Evolutionary conservation across 2,888 invertebrate species (phyloP).

Genomic region (Lapara coniferarum): DNA sequence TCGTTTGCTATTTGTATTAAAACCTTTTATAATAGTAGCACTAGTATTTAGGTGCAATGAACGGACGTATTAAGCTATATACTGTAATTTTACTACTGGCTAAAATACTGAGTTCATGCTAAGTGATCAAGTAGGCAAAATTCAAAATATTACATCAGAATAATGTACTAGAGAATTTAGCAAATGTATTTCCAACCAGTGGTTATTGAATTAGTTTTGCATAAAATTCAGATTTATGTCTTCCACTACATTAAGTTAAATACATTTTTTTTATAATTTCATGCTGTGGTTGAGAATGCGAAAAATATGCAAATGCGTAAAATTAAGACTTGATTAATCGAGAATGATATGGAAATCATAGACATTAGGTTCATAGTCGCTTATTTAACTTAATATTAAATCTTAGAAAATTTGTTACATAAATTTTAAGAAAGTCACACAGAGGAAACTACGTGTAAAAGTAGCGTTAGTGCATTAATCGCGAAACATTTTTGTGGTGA

Average conservation of each 20-base stretch:
- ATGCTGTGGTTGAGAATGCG: neutral
- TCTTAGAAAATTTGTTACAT: neutral
- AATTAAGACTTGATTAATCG: neutral
- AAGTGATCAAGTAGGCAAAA: no score
- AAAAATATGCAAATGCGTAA: neutral
- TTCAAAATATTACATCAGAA: no score
- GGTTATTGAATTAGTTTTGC: neutral
- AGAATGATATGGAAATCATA: neutral
- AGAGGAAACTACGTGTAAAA: constrained; percentile 16
- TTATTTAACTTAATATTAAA: neutral
- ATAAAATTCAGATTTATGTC: constrained; percentile 2
- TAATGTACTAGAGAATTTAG: no score
- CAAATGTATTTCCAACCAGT: neutral
- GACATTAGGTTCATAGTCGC: neutral
- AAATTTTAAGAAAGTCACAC: neutral
- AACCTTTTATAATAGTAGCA: no score
- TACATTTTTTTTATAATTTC: constrained; percentile 1
- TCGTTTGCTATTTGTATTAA: no score
- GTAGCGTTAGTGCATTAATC: constrained; percentile 11
- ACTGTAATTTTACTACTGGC: no score
- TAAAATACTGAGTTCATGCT: no score
- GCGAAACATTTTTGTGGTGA: constrained; percentile 19
- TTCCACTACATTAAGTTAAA: neutral
- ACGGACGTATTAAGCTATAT: no score
- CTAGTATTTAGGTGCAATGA: no score